phyloP scores from a whole-genome alignment of 2,888 invertebrate species.

The Mythimna loreyi region DNA sequence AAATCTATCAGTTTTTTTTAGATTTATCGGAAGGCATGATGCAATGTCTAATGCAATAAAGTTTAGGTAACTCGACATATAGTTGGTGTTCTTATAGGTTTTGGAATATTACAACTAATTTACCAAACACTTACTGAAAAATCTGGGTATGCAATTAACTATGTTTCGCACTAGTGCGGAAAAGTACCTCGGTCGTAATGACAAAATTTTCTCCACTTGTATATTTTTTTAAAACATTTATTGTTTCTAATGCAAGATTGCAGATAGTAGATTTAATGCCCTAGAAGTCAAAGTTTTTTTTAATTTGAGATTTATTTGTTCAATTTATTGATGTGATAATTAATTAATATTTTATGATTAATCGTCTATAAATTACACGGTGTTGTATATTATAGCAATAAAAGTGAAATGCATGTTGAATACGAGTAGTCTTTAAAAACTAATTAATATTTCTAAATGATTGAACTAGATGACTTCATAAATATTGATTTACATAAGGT shows the following conservation, averaged over 20 bases:
- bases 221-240: neutral
- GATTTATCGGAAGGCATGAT: constrained; percentile 27
- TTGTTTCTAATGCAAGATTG: neutral
- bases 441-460: constrained; percentile 4
- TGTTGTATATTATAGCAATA: constrained; percentile 1
- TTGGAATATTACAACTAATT: neutral
- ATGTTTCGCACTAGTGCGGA: too few relatives aligned
- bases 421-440: constrained; percentile 8
- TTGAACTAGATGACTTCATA: constrained; percentile 7
- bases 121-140: neutral
- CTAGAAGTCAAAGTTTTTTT: neutral
- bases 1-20: constrained; percentile 30
- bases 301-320: neutral
- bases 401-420: constrained; percentile 16
- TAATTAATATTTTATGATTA: neutral
- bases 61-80: constrained; percentile 8
- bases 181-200: too few relatives aligned
- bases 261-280: neutral
- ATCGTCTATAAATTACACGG: neutral
- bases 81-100: neutral
- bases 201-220: too few relatives aligned
- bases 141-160: too few relatives aligned
- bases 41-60: constrained; percentile 11
- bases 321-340: neutral
- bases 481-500: constrained; percentile 12